A percentile compares a stretch with the other conserved stretches of the same genome.
These are phyloP conservation scores for Sycobia sp. DNA, from an alignment of 1,140 invertebrate genomes.

Conservation along the genomic window DNA sequence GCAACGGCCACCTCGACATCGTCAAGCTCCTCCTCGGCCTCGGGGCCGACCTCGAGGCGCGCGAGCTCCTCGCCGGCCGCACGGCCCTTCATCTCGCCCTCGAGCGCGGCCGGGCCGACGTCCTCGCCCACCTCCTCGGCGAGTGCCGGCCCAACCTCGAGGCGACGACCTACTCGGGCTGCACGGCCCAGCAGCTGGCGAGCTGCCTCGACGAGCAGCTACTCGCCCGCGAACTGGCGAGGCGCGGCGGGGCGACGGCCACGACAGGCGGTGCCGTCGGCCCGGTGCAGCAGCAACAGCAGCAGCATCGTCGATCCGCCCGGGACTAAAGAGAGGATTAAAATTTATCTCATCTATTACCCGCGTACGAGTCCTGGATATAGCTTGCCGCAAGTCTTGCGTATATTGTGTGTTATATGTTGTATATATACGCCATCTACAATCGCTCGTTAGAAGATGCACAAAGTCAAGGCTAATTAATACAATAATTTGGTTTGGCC, in stretches of 20 bases:
- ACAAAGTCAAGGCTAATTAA: too few species aligned
- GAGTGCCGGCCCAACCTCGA: background rate
- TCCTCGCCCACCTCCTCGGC: background rate
- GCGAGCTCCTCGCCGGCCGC: background rate
- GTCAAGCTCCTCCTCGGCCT: background rate
- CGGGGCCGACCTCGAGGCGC: slow-evolving; percentile 7
- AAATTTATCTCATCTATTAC: too few species aligned
- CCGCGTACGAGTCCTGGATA: too few species aligned
- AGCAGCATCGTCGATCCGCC: too few species aligned
- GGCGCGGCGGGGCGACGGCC: background rate
- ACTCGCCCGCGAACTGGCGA: background rate
- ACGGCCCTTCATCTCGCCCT: slow-evolving; percentile 21
- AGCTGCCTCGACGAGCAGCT: slow-evolving; percentile 1
- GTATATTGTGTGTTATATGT: too few species aligned
- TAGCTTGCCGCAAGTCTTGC: too few species aligned
- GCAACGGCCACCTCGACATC: background rate
- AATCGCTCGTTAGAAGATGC: too few species aligned
- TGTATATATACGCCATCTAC: too few species aligned
- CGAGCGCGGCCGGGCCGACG: background rate
- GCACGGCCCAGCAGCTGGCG: slow-evolving; percentile 4
- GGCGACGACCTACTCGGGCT: slow-evolving; percentile 6
- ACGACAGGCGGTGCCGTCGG: background rate
- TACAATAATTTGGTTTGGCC: too few species aligned
- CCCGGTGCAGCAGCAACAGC: background rate
- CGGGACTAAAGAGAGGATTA: too few species aligned